Evolutionary conservation across 2,797 vertebrate genomes (phyloP), one percentile per base, ranked within the genome.

Genomic region (Hydrocynus forskahlii): DNA sequence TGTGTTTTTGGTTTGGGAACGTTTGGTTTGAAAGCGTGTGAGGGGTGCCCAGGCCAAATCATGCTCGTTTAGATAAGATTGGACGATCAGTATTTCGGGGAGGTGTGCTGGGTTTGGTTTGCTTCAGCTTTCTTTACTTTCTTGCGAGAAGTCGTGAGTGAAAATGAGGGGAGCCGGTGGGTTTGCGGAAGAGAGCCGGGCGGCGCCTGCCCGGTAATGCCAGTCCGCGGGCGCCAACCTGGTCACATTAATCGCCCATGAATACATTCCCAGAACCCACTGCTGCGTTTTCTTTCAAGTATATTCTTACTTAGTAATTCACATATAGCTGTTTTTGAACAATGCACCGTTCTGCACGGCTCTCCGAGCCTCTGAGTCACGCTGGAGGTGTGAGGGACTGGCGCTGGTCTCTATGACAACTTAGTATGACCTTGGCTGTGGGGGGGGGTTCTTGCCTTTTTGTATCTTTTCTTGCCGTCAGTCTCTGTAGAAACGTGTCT

Each of bases 381-480:
- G 60, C 75, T 78, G 70, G 48, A 81, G 79, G 71, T 80, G 68
- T 83, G 75, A 66, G 63, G 43, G 63, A 79, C 68, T 85, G 80
- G 74, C 64, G 81, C 52, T 67, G 77, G 86, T 85, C 86, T 80
- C 86, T 87, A 87, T 87, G 86, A 85, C 81, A 87, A 85, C 86
- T 75, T 68, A 45, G 67, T 66, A 35, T 62, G 81, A 64, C 76
- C 76, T 82, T 78, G 81, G 40, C 23, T 78, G 54, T 60, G 9
- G 25, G 13, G 48, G n/a, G n/a, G n/a, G n/a, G n/a, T 54, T 13
- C 13, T 13, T 13, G 7, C 0, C 19, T 23, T 40, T 63, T 25
- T 38, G 2, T 68, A 17, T 52, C 21, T 78, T 29, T 67, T 63
- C 0, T 66, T 17, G 40, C 45, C 17, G 38, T 78, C 59, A n/a